Evolutionary conservation across 2,888 invertebrate species (phyloP), one percentile per base, ranked within the genome.

Genomic region (Meta bourneti): DNA sequence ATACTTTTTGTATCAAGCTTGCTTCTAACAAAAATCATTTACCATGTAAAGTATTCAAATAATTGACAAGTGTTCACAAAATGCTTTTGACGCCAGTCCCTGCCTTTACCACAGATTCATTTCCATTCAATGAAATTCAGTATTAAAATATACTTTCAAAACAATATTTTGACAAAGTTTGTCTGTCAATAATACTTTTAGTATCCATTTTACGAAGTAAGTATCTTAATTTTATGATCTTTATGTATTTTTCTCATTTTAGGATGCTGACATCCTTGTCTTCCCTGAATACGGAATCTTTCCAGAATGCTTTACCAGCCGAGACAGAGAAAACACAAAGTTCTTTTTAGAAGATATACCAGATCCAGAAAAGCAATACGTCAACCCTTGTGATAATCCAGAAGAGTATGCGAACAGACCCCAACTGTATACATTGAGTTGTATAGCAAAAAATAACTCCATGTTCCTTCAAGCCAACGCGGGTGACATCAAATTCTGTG

Each of bases 381-480:
- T 52, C 11, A 79, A 72, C 54, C 90, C 90, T 6, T 90, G 90
- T 7, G 72, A 79, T 8, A 84, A 90, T 49, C 6, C 6, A 5
- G 69, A 93, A 93, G 0, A 94, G 93, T 91, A 91, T 94, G 54
- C 11, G 5, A 52, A 88, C 11, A n/a, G 80, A 54, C 77, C 90
- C 0, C 92, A 94, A 6, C 93, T 94, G 61, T 75, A 90, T 1
- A 75, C 92, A 7, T 93, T 95, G 13, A 95, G 97, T 0, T 96
- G 96, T 94, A 96, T 96, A 0, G 97, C 97, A 0, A 95, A 95
- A 49, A 93, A 95, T 0, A 94, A 96, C 91, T 94, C 95, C 6
- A 96, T 97, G 52, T 97, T 97, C 94, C 94, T 97, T 1, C 96
- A 97, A 0, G 95, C 97, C 0, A 97, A 97, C 94, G 94, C 97